Conservation (phyloP, 2,113 vertebrate species). For the Hyperoodon ampullatus region DNA sequence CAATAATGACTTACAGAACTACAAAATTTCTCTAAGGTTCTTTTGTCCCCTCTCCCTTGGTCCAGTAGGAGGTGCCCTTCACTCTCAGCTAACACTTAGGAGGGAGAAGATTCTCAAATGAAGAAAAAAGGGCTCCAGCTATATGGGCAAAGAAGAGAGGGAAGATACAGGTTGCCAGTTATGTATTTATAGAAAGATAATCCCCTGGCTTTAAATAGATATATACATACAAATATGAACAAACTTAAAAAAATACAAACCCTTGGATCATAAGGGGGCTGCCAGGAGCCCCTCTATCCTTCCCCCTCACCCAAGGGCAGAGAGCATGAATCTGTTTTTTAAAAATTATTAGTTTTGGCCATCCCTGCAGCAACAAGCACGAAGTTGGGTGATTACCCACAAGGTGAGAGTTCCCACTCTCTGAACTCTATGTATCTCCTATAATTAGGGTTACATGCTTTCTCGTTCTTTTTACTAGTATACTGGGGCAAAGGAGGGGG, state of each 20-base stretch:
- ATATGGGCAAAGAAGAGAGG: constrained; percentile 71
- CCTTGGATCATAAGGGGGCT: constrained; percentile 73
- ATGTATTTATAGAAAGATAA: constrained; percentile 79
- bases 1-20: background rate
- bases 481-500: background rate
- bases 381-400: constrained; percentile 48
- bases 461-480: constrained; percentile 57
- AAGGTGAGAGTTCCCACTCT: constrained; percentile 51
- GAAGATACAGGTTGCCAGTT: constrained; percentile 74
- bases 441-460: constrained; percentile 65
- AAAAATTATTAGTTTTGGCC: constrained; percentile 73
- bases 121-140: constrained; percentile 38
- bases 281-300: constrained; percentile 22
- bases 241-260: constrained; percentile 81
- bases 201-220: constrained; percentile 77
- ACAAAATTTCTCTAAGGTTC: constrained; percentile 28
- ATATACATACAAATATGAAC: constrained; percentile 79
- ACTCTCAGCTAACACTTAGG: constrained; percentile 27
- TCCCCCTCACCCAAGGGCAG: constrained; percentile 50
- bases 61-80: constrained; percentile 52
- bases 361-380: constrained; percentile 71
- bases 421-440: constrained; percentile 57
- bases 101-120: constrained; percentile 46
- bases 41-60: constrained; percentile 29
- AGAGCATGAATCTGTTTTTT: constrained; percentile 67